Evolutionary conservation across 2,797 vertebrate genomes (phyloP).

Genomic region (Myoxocephalus aenaeus): DNA sequence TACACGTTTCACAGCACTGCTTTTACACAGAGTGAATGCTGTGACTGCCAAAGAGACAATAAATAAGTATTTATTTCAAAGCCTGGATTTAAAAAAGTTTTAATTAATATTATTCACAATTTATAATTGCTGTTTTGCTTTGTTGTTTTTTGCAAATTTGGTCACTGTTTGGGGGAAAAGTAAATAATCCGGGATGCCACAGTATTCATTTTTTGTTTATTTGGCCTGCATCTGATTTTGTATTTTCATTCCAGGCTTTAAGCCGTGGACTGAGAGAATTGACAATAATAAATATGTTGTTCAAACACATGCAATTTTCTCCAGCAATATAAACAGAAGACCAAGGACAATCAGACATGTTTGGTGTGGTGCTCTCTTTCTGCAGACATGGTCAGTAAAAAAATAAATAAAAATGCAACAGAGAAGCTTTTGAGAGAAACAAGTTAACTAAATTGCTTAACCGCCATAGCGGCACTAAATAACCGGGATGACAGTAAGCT

Average conservation of each 20-base stretch:
- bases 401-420: not conserved
- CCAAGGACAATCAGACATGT: not conserved
- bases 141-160: not conserved
- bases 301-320: not conserved
- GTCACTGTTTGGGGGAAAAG: not conserved
- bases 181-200: not conserved
- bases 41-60: not conserved
- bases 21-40: slow-evolving; percentile 2
- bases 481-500: slow-evolving; percentile 5
- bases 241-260: slow-evolving; percentile 15
- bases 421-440: slow-evolving; percentile 16
- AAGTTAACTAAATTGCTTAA: not conserved
- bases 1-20: slow-evolving; percentile 32
- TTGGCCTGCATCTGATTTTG: not conserved
- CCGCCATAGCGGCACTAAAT: not conserved
- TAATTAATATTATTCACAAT: not conserved
- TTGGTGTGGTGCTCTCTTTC: not conserved
- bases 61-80: not conserved
- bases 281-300: not conserved
- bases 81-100: not conserved
- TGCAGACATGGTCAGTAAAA: not conserved
- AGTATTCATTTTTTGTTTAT: not conserved
- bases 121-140: not conserved
- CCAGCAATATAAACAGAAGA: slow-evolving; percentile 1
- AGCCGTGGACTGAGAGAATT: not conserved